A percentile compares a stretch with the other conserved stretches of the same genome.
These are phyloP conservation scores for Rhegmatorhina hoffmannsi DNA, from an alignment of 2,113 vertebrate genomes.

Conservation along the genomic window DNA sequence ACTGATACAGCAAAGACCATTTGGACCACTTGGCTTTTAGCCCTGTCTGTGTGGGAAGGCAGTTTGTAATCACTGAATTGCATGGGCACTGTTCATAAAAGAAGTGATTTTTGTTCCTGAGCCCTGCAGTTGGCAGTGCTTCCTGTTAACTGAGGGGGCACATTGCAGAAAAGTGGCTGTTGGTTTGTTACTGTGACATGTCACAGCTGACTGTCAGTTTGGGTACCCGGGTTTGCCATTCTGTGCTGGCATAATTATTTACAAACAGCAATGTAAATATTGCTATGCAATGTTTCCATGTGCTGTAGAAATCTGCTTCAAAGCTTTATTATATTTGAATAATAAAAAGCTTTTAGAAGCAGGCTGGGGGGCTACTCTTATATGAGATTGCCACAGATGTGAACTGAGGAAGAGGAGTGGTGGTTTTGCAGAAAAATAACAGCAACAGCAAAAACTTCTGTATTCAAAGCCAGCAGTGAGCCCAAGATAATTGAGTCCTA, in stretches of 20 bases:
- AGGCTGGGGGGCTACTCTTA: neutral
- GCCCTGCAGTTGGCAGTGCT: neutral
- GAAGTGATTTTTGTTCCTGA: neutral
- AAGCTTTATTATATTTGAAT: neutral
- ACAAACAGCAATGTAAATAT: neutral
- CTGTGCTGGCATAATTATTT: neutral
- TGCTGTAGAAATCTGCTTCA: neutral
- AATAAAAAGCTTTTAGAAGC: neutral
- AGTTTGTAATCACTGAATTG: neutral
- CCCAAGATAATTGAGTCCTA: neutral
- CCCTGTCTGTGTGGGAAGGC: neutral
- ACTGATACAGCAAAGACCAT: neutral
- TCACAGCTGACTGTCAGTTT: neutral
- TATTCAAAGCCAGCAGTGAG: neutral
- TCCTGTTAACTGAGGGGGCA: neutral
- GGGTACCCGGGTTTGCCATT: neutral
- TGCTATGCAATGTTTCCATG: neutral
- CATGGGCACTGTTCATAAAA: neutral
- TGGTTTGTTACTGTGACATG: neutral
- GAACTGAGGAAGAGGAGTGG: neutral
- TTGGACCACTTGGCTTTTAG: neutral
- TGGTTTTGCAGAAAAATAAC: neutral
- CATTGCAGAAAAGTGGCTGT: neutral
- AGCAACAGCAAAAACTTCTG: neutral
- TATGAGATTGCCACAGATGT: neutral